These are phyloP conservation scores for Eupithecia subumbrata DNA, from an alignment of 2,888 invertebrate species.

Conservation along the genomic window DNA sequence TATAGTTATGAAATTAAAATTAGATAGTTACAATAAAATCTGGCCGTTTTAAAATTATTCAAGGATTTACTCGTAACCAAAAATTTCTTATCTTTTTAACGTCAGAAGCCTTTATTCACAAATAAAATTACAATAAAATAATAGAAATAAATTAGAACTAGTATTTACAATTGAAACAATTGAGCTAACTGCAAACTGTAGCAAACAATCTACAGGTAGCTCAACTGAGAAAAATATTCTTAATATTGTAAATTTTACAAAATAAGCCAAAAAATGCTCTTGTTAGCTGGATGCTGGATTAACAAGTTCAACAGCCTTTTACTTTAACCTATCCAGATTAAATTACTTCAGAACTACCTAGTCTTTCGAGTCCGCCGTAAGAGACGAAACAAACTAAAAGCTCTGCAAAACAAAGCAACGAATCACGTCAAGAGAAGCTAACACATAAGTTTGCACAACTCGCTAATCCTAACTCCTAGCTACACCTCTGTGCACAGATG, in stretches of 20 bases:
- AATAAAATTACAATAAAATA: too few relatives aligned
- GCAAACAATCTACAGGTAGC: too few relatives aligned
- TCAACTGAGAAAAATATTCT: not conserved
- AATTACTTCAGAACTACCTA: not conserved
- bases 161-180: too few relatives aligned
- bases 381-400: not conserved
- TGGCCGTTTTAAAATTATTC: not conserved
- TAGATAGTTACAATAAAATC: not conserved
- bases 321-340: not conserved
- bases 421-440: not conserved
- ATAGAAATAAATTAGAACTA: too few relatives aligned
- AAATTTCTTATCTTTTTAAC: too few relatives aligned
- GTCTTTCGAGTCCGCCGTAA: not conserved
- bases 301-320: not conserved
- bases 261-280: not conserved
- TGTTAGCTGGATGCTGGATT: not conserved
- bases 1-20: not conserved
- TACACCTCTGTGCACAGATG: constrained; percentile 45
- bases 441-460: not conserved
- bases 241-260: not conserved
- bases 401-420: not conserved
- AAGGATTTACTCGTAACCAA: too few relatives aligned
- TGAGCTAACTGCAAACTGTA: too few relatives aligned
- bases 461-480: constrained; percentile 13
- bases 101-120: too few relatives aligned